phyloP scores from a whole-genome alignment of 92 coral and sea anemone genomes.

The Parazoanthus swiftii region DNA sequence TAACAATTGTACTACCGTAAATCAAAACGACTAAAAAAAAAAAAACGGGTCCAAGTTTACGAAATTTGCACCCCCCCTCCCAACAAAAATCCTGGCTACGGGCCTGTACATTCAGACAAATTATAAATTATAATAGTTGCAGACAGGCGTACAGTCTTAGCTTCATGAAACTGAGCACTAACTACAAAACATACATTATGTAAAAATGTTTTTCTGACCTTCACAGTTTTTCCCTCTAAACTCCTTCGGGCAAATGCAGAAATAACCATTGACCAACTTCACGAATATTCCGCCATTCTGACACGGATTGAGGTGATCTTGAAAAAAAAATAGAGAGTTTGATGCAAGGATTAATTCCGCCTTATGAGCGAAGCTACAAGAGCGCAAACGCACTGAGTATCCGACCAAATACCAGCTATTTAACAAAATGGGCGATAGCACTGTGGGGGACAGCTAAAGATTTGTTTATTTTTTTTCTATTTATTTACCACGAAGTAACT shows the following conservation, averaged over 20 bases:
- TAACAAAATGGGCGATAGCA: background rate
- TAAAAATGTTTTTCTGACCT: slow-evolving; percentile 57
- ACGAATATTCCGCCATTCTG: slow-evolving; percentile 92
- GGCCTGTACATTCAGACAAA: no score
- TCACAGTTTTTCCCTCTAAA: slow-evolving; percentile 89
- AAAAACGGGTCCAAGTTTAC: no score
- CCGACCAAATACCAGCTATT: background rate
- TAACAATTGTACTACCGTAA: no score
- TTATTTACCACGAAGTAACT: no score
- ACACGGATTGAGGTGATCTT: slow-evolving; percentile 88
- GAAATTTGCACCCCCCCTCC: no score
- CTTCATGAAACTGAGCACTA: background rate
- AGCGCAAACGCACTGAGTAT: background rate
- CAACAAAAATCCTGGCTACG: no score
- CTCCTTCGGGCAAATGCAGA: slow-evolving; percentile 91
- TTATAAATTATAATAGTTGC: no score
- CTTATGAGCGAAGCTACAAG: background rate
- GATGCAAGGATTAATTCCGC: background rate
- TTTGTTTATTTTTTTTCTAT: no score
- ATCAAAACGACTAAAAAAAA: no score
- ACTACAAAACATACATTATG: background rate
- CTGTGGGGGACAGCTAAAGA: no score
- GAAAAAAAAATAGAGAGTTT: slow-evolving; percentile 14
- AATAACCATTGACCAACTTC: slow-evolving; percentile 75
- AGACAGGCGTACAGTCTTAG: no score